Conservation (phyloP, 2,888 invertebrate genomes). For the Sminthurides aquaticus region DNA sequence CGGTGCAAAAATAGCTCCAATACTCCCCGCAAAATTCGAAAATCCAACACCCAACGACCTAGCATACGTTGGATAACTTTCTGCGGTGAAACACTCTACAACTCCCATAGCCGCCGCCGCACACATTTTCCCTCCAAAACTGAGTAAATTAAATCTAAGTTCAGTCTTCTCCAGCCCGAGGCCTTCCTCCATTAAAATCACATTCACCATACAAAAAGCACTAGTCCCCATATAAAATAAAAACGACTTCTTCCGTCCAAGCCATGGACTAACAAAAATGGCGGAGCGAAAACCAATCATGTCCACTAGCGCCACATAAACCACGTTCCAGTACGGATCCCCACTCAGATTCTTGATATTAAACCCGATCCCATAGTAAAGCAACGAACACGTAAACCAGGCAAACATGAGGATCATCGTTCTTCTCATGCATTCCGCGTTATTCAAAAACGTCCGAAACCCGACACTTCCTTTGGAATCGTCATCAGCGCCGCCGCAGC, state of each 20-base stretch:
- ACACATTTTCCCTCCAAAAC: neutral
- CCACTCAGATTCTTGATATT: slow-evolving; percentile 37
- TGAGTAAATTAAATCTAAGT: neutral
- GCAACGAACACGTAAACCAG: slow-evolving; percentile 29
- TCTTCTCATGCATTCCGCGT: neutral
- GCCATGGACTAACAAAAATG: slow-evolving; percentile 21
- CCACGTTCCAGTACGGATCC: slow-evolving; percentile 32
- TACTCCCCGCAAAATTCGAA: slow-evolving; percentile 3
- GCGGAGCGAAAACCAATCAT: slow-evolving; percentile 15
- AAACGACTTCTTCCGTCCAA: slow-evolving; percentile 1
- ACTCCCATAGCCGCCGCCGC: slow-evolving; percentile 8
- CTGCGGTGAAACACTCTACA: slow-evolving; percentile 10
- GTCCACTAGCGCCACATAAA: slow-evolving; percentile 17
- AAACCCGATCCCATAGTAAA: slow-evolving; percentile 34
- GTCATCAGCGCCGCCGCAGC: neutral
- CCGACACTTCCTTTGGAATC: neutral
- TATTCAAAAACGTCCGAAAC: neutral
- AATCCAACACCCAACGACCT: slow-evolving; percentile 4
- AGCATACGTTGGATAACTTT: slow-evolving; percentile 10
- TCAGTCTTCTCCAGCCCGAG: neutral
- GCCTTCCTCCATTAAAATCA: slow-evolving; percentile 2
- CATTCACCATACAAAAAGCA: slow-evolving; percentile 1
- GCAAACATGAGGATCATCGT: slow-evolving; percentile 24
- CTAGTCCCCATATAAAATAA: slow-evolving; percentile 5
- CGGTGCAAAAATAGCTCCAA: slow-evolving; percentile 1